Conservation (phyloP, 2,888 invertebrate genomes). For the Zhengitettix transpicula region DNA sequence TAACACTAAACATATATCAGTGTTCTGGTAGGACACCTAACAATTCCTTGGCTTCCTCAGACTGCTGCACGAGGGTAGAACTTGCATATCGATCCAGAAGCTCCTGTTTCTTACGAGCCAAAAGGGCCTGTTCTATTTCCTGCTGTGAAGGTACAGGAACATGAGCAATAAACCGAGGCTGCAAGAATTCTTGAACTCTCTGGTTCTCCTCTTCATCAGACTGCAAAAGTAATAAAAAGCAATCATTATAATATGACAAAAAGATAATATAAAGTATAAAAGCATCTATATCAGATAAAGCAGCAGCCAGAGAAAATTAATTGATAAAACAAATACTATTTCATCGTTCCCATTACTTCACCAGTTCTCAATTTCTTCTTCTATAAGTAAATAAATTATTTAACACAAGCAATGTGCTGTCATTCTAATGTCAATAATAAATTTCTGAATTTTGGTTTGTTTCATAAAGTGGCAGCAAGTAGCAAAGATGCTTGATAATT, state of each 20-base stretch:
- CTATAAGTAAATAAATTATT: too few relatives aligned
- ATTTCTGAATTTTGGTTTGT: too few relatives aligned
- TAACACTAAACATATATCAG: too few relatives aligned
- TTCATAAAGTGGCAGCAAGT: too few relatives aligned
- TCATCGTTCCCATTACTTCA: neutral
- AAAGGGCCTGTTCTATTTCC: conserved; percentile 82
- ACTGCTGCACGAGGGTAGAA: conserved; percentile 3
- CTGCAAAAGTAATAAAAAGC: conserved; percentile 7
- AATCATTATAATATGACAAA: neutral
- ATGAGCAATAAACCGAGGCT: conserved; percentile 55
- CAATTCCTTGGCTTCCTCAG: conserved; percentile 9
- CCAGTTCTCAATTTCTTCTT: too few relatives aligned
- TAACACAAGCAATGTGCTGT: too few relatives aligned
- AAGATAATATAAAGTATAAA: neutral
- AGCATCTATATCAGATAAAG: neutral
- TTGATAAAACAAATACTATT: too few relatives aligned
- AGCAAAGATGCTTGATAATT: too few relatives aligned
- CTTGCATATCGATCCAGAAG: conserved; percentile 63
- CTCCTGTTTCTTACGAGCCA: conserved; percentile 82
- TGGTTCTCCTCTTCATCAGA: conserved; percentile 14
- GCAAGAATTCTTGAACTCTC: conserved; percentile 23
- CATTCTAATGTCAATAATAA: too few relatives aligned
- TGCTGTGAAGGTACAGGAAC: conserved; percentile 88
- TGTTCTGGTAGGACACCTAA: conserved; percentile 1
- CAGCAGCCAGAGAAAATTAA: neutral